Conservation (phyloP, 1,140 invertebrate species). For the Mizuhopecten yessoensis region DNA sequence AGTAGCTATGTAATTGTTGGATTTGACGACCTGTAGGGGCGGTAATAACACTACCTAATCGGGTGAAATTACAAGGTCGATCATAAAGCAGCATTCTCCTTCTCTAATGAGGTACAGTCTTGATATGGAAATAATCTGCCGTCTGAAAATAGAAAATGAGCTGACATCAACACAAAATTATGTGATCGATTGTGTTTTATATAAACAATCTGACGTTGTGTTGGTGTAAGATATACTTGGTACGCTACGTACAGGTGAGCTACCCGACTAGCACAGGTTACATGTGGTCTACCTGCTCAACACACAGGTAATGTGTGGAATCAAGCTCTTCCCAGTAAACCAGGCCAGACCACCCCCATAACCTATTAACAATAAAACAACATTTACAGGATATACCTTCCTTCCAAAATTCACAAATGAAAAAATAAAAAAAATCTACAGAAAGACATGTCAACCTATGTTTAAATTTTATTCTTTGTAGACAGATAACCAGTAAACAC, state of each 20-base stretch:
- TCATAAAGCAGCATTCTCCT: constrained; percentile 19
- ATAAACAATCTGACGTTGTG: neutral
- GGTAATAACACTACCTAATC: neutral
- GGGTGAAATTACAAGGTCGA: constrained; percentile 17
- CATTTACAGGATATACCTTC: too few species aligned
- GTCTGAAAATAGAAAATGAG: constrained; percentile 4
- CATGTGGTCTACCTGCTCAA: neutral
- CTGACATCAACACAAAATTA: constrained; percentile 23
- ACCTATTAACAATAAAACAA: too few species aligned
- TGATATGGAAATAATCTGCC: constrained; percentile 28
- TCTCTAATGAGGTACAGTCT: constrained; percentile 2
- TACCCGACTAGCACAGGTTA: neutral
- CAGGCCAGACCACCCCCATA: too few species aligned
- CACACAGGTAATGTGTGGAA: constrained; percentile 2
- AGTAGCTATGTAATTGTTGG: neutral
- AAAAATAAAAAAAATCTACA: too few species aligned
- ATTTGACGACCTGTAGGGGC: constrained; percentile 16
- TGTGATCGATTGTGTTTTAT: neutral
- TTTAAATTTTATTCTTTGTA: too few species aligned
- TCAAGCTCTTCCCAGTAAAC: too few species aligned
- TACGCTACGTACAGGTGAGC: neutral
- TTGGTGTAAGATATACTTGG: neutral
- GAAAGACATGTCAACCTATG: too few species aligned
- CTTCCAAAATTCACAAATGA: too few species aligned
- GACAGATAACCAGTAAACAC: too few species aligned